These are phyloP conservation scores for Dasysyrphus albostriatus DNA, from an alignment of 2,888 invertebrate species.

Conservation along the genomic window DNA sequence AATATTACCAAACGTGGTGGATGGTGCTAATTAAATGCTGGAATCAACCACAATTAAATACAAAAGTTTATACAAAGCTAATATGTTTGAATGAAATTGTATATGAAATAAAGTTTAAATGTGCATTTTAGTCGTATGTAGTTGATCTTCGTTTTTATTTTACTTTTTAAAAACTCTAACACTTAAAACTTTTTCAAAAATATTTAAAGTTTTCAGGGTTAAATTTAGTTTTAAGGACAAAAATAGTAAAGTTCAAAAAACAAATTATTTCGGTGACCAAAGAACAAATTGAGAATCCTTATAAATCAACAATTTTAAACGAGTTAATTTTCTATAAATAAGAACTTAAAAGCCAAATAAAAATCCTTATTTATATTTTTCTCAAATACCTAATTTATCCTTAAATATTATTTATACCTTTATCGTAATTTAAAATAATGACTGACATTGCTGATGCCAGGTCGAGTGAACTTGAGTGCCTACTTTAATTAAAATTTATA, in stretches of 20 bases:
- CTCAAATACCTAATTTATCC: neutral
- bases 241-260: too few relatives aligned
- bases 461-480: conserved; percentile 1
- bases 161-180: too few relatives aligned
- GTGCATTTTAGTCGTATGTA: neutral
- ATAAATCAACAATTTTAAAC: too few relatives aligned
- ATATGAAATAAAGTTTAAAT: neutral
- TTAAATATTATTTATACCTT: neutral
- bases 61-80: neutral
- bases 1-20: conserved; percentile 18
- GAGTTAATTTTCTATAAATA: too few relatives aligned
- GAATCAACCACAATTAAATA: conserved; percentile 18
- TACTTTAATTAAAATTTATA: conserved; percentile 54
- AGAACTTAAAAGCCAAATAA: too few relatives aligned
- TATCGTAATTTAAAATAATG: neutral
- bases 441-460: neutral
- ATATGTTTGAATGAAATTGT: neutral
- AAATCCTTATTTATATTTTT: neutral
- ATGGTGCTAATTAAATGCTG: conserved; percentile 23
- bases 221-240: too few relatives aligned
- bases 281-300: too few relatives aligned
- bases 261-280: too few relatives aligned
- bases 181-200: too few relatives aligned
- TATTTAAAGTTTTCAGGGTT: too few relatives aligned
- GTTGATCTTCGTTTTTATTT: too few relatives aligned